Evolutionary conservation across 1,140 invertebrate species (phyloP), one percentile per base, ranked within the genome.

Genomic region (Ruditapes philippinarum): DNA sequence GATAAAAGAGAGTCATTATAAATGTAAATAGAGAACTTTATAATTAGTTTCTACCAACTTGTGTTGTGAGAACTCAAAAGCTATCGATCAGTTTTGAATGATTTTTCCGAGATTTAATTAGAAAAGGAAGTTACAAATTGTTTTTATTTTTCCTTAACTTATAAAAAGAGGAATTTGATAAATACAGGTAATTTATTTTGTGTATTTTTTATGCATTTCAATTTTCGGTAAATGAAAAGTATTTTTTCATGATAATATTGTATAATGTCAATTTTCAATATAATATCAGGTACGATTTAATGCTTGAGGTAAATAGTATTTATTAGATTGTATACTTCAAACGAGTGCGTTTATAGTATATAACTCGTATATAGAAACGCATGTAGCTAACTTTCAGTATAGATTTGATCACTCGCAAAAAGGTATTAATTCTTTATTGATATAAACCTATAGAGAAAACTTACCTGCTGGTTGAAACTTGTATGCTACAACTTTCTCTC

Each of bases 31-130:
- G 65, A 70, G 33, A 38, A 36, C 11, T 38, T 70, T 70, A 33
- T 70, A 70, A 70, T 70, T 70, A 31, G 65, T 70, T 70, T 70
- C 33, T 31, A 1, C 33, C 65, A 70, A 70, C 19, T 70, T 70
- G 33, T 33, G 65, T 38, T 38, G 38, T 70, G 38, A 70, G 33
- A 28, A 38, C 33, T 62, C n/a, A 45, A 25, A 28, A 5, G n/a
- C 25, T 62, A 62, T 62, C 28, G 57, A 62, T 62, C 25, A 5
- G 22, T 7, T 19, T n/a, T 54, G 12, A 7, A 62, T 1, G 57
- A 62, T n/a, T 19, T n/a, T 62, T 62, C 25, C n/a, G n/a, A n/a
- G 57, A 25, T 25, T 28, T 62, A 28, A 9, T 62, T 62, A 25
- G 22, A 28, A 57, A 22, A 9, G 51, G 14, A n/a, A 57, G 22